Conservation (phyloP, 2,888 invertebrate species). For the Homarus gammarus region DNA sequence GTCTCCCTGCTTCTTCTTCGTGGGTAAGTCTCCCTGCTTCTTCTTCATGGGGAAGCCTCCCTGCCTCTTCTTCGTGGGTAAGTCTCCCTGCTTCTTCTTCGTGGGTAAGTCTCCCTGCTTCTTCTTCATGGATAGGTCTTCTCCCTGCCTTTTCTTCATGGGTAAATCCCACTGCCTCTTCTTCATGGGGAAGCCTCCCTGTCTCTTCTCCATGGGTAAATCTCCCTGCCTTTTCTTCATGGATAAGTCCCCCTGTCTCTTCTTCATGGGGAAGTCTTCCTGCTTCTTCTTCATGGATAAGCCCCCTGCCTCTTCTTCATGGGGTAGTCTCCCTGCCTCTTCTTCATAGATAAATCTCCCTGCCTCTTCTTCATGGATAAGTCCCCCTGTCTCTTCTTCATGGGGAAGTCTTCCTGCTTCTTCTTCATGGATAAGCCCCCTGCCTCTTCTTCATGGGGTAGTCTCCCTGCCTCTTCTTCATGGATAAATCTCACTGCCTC, state of each 20-base stretch:
- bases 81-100: neutral
- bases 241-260: neutral
- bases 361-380: neutral
- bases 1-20: neutral
- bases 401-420: neutral
- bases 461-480: neutral
- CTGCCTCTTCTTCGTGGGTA: neutral
- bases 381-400: neutral
- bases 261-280: neutral
- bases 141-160: constrained; percentile 72
- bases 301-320: constrained; percentile 71
- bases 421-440: neutral
- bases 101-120: neutral
- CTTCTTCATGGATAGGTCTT: neutral
- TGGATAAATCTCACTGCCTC: neutral
- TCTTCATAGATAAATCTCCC: neutral
- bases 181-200: neutral
- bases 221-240: neutral
- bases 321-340: constrained; percentile 36
- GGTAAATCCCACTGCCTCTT: constrained; percentile 24
- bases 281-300: neutral
- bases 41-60: neutral
- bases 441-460: neutral
- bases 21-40: neutral
- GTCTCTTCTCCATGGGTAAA: neutral